Evolutionary conservation across 2,888 invertebrate species (phyloP), one percentile per base, ranked within the genome.

Genomic region (Allophyes oxyacanthae): DNA sequence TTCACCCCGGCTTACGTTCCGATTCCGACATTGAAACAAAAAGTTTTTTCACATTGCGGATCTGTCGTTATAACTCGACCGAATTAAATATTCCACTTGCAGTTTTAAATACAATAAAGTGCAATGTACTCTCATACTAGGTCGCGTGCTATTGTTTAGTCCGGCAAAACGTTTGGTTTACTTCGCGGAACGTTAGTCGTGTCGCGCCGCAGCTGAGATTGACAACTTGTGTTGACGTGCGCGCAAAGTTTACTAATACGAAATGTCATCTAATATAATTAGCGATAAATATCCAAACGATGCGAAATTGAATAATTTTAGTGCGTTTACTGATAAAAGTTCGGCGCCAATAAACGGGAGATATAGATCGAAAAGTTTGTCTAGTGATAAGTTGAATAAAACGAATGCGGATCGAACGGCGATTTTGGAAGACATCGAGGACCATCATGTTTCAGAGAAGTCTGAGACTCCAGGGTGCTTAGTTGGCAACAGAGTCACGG

Each of bases 321-420:
- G 90, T 89, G 86, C 86, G 48, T 85, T 90, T 69, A 72, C 82
- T 72, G 93, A 93, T 84, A 93, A 89, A 79, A 87, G 84, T 77
- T 82, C 90, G 54, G 83, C 87, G 59, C 89, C 91, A 41, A 70
- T 91, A 50, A 92, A 88, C 64, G 85, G 83, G 42, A 84, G 91
- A 75, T 92, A 90, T 73, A 85, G 91, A 56, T 92, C 93, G 33
- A 93, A 90, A 67, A 94, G 94, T 90, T 87, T 94, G 72, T 93
- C 94, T 34, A 91, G 92, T 90, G 94, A 94, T 87, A 94, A 94
- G 82, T 89, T 94, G 77, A 92, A 91, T 69, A 87, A 91, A 77
- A 81, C 84, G 13, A 91, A 92, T 69, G 90, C 88, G 46, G 94
- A 94, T 75, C 86, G 92, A 9, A 89, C 92, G 6, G 94, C 93